Evolutionary conservation across 2,888 invertebrate genomes (phyloP), one percentile per base, ranked within the genome.

Genomic region (Rhyacophila evoluta): DNA sequence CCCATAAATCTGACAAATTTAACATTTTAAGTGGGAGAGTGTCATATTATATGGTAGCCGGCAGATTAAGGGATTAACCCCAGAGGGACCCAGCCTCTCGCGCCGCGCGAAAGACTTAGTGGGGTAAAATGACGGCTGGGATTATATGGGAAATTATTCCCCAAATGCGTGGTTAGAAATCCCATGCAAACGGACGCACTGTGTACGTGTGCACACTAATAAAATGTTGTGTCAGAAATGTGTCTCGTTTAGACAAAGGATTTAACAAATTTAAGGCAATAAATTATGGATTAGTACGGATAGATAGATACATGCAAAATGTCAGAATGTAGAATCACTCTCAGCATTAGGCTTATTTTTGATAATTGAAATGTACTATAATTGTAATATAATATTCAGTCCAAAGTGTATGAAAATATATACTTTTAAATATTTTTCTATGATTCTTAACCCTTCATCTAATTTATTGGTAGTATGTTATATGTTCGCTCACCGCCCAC

Each of bases 21-120:
- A 82, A 74, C 82, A 72, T 79, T 82, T 81, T 80, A 82, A 81
- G 79, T 81, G 79, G 55, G 76, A 81, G 79, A 75, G 77, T 82
- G 79, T 81, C 82, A 82, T 82, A 81, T 82, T 76, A 81, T 82
- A 81, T 82, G 81, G 78, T 78, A 73, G 82, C 79, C 75, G 77
- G 72, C 75, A 76, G 81, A 82, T 82, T 79, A 82, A 81, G 81
- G 81, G 79, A 82, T 82, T 82, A 82, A 71, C 77, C 82, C 78
- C 79, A 55, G 55, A 37, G 77, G 81, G 82, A 55, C 69, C 69
- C 39, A 37, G 69, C 68, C 73, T 25, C 38, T 36, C 28, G 75
- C 12, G 70, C 55, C 67, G 19, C 28, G 72, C 76, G 38, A 72
- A 39, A 72, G 37, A 78, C 78, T 71, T 71, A 38, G 74, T 36